Evolutionary conservation across 1,140 invertebrate genomes (phyloP).

Genomic region (Eurytemora carolleeae): DNA sequence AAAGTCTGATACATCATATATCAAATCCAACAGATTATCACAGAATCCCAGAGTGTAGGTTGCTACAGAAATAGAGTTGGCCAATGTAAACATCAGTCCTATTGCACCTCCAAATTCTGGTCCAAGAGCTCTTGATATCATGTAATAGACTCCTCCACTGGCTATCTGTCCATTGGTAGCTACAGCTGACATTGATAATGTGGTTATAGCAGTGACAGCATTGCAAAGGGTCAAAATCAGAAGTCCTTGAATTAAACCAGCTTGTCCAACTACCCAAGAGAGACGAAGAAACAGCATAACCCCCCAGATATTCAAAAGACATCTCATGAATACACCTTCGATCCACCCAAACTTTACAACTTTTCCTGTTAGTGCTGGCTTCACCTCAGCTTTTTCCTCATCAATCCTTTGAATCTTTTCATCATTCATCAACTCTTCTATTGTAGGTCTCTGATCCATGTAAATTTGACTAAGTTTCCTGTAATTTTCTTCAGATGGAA

Average conservation of each 20-base stretch:
- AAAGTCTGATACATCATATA: conserved; percentile 1
- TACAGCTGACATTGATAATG: conserved; percentile 89
- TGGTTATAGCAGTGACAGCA: conserved; percentile 71
- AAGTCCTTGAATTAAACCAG: conserved; percentile 41
- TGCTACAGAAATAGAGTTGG: conserved; percentile 83
- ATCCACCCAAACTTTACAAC: conserved; percentile 31
- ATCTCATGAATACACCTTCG: conserved; percentile 31
- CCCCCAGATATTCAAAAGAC: conserved; percentile 37
- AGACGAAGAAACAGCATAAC: too few species aligned
- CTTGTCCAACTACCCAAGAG: conserved; percentile 36
- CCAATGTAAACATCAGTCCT: conserved; percentile 87
- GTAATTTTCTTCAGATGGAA: too few species aligned
- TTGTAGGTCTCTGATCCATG: conserved; percentile 10
- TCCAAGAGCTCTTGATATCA: conserved; percentile 83
- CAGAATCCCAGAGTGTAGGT: conserved; percentile 98
- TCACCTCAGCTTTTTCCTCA: conserved; percentile 6
- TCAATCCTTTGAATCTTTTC: too few species aligned
- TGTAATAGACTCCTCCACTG: too few species aligned
- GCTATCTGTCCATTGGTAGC: conserved; percentile 81
- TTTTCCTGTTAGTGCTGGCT: conserved; percentile 3
- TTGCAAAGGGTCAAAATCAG: conserved; percentile 65
- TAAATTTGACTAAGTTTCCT: too few species aligned
- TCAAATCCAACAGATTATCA: conserved; percentile 45
- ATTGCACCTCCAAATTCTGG: conserved; percentile 95
- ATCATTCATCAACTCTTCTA: conserved; percentile 13